Evolutionary conservation across 2,797 vertebrate genomes (phyloP), one percentile per base, ranked within the genome.

Genomic region (Gambelia wislizenii): DNA sequence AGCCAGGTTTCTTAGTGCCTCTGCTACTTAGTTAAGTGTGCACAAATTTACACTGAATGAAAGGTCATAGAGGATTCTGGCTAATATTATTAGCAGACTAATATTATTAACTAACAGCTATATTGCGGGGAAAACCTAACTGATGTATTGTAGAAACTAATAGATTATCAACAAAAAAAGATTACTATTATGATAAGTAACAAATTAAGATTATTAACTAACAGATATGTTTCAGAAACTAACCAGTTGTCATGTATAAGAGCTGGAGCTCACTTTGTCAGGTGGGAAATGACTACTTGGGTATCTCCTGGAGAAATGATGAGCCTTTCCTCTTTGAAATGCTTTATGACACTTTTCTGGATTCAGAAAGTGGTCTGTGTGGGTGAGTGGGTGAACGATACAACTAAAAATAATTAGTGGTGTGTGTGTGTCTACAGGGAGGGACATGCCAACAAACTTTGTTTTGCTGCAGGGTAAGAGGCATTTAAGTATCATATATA

Each of bases 391-490:
- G 61, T 54, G 56, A 88, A 47, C 22, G 25, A 83, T 47, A 75
- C 54, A 74, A 87, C 59, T 47, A 49, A 47, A 87, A 82, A 72
- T 81, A 49, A 86, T 14, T 42, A 42, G 56, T 33, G 47, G 39
- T 87, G 36, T 47, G 52, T 87, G 69, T 44, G 64, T 42, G 61
- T 75, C 52, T 18, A 47, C 22, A 47, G 74, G 10, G 74, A 22
- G 36, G 59, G 47, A 39, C 9, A 47, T 77, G 59, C 30, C 76
- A 79, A 14, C n/a, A 72, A 81, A 44, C 76, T 10, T 67, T 87
- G 61, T 87, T 87, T 81, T 81, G 39, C 69, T 87, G 39, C 22
- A 75, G 59, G 36, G 80, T 30, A 42, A 44, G 25, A 77, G n/a
- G 81, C 44, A 13, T 67, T 83, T 88, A 69, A n/a, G 27, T 33